A percentile compares a stretch with the other conserved stretches of the same genome.
These are phyloP conservation scores for Chionomys nivalis DNA, from an alignment of 2,113 vertebrate species.

Conservation along the genomic window DNA sequence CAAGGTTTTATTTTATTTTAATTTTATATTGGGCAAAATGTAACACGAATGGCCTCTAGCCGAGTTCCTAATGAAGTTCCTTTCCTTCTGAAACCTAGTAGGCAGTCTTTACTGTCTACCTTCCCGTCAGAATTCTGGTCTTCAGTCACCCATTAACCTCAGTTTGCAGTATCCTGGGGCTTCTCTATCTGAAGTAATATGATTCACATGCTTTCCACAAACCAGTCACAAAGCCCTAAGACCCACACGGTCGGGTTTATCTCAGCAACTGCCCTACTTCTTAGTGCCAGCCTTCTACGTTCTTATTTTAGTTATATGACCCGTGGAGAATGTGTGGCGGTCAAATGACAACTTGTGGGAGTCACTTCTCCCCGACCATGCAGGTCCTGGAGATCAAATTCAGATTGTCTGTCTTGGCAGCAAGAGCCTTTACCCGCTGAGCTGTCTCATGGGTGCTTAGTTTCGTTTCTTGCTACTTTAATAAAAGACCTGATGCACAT, in stretches of 20 bases:
- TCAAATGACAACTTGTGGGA: not conserved
- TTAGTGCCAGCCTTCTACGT: not conserved
- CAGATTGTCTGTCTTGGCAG: not conserved
- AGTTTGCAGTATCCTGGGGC: no score
- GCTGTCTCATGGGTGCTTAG: not conserved
- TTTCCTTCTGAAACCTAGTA: not conserved
- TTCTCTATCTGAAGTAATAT: not conserved
- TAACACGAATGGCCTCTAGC: not conserved
- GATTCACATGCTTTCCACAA: not conserved
- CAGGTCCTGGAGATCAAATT: not conserved
- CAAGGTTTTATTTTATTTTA: not conserved
- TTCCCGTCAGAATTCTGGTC: not conserved
- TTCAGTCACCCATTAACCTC: not conserved
- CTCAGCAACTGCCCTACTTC: not conserved
- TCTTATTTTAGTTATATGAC: not conserved
- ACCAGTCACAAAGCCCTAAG: not conserved
- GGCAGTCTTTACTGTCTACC: not conserved
- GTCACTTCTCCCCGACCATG: not conserved
- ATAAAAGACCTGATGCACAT: not conserved
- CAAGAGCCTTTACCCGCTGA: not conserved
- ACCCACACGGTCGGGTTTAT: not conserved
- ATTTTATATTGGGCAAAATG: not conserved
- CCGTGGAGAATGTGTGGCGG: not conserved
- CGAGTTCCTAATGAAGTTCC: not conserved
- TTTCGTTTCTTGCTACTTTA: not conserved